Evolutionary conservation across 1,140 invertebrate genomes (phyloP), one percentile per base, ranked within the genome.

Genomic region (Venturia canescens): DNA sequence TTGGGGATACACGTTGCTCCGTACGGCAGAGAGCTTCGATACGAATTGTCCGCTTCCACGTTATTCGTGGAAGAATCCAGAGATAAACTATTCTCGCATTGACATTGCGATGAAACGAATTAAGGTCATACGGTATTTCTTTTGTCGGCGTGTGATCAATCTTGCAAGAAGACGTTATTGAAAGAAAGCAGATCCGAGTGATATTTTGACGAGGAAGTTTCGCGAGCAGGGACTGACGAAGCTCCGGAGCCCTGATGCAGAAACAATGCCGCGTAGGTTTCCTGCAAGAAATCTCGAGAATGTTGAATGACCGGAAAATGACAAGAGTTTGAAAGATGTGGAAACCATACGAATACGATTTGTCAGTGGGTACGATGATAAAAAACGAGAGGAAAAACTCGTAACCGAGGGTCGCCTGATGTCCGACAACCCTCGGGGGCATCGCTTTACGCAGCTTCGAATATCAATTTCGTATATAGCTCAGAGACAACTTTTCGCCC

Each of bases 391-490:
- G 72, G 78, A 63, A 81, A 80, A 80, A 79, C 78, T 70, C 67
- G n/a, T 31, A 60, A 57, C 38, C 9, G 63, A 69, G 63, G 63
- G 50, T 16, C 27, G 29, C 74, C n/a, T 34, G 78, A 70, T 67
- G 63, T 57, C 63, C 63, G 67, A 70, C 31, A 79, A 70, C 67
- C 50, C 63, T 78, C 38, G 63, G 27, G 26, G 27, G 11, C 27
- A 13, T 66, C 82, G 77, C 31, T 53, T 76, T 76, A 18, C 74
- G 57, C 57, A 76, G 31, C 74, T 86, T 87, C 84, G 85, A 89
- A 89, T 89, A 89, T 88, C 88, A 88, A 88, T 89, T 88, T 89
- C 80, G 83, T 77, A 60, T 60, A 23, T 60, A 60, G 63, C 63
- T 6, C 13, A 83, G 82, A 67, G 87, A 87, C 84, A 86, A 88